Percentiles rank a stretch among this genome's conserved stretches.
These are phyloP conservation scores for Harmothoe impar DNA, from an alignment of 2,888 invertebrate species.

Conservation along the genomic window DNA sequence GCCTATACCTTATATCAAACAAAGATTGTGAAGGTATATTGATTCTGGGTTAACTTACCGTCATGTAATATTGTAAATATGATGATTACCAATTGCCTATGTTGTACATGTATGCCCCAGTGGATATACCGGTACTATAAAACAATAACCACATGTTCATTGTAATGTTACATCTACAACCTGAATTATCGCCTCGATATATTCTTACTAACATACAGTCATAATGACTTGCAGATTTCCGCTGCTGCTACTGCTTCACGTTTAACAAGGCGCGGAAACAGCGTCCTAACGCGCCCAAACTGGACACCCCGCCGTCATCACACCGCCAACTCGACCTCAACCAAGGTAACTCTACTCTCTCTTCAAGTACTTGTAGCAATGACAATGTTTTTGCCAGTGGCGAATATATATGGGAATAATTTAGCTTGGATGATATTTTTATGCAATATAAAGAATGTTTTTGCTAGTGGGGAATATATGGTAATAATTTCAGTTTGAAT, in stretches of 20 bases:
- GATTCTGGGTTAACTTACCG: no score
- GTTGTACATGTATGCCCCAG: no score
- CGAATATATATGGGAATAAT: no score
- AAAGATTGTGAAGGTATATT: no score
- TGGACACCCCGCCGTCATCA: slow-evolving; percentile 71
- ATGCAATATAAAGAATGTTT: neutral
- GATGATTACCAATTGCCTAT: no score
- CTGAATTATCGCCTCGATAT: neutral
- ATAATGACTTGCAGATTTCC: slow-evolving; percentile 87
- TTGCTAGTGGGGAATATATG: neutral
- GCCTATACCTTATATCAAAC: no score
- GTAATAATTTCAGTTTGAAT: neutral
- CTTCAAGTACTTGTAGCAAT: neutral
- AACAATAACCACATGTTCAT: no score
- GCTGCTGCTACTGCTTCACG: slow-evolving; percentile 94
- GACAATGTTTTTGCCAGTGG: neutral
- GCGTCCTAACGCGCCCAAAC: slow-evolving; percentile 89
- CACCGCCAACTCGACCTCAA: slow-evolving; percentile 27
- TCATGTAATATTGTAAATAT: no score
- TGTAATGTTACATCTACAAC: no score
- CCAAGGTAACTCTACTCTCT: no score
- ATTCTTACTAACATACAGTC: neutral
- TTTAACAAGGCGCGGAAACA: slow-evolving; percentile 95
- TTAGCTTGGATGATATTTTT: no score
- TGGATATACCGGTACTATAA: no score